phyloP scores from a whole-genome alignment of 2,113 vertebrate genomes.

The Ameiurus melas region DNA sequence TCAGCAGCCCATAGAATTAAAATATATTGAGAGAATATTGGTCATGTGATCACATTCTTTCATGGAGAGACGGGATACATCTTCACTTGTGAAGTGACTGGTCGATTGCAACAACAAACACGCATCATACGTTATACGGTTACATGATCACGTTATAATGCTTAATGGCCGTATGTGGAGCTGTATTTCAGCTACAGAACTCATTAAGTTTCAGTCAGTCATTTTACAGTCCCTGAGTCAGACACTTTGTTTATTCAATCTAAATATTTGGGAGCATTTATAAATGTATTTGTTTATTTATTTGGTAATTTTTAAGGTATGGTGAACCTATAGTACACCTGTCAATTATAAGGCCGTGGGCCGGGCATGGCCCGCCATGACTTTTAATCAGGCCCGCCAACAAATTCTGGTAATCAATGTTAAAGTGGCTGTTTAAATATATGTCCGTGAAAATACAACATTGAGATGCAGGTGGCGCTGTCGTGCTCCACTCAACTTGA shows the following conservation, averaged over 20 bases:
- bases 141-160: neutral
- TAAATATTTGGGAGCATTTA: neutral
- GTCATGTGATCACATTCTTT: neutral
- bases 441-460: too few relatives aligned
- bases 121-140: neutral
- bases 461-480: too few relatives aligned
- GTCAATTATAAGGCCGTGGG: too few relatives aligned
- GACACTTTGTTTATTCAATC: too few relatives aligned
- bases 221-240: too few relatives aligned
- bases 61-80: neutral
- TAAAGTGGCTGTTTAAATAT: too few relatives aligned
- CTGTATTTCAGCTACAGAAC: neutral
- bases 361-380: too few relatives aligned
- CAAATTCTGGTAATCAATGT: too few relatives aligned
- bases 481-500: too few relatives aligned
- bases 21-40: neutral
- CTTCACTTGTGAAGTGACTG: neutral
- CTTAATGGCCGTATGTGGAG: neutral
- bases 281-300: neutral
- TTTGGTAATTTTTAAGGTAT: neutral
- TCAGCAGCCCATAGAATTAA: neutral
- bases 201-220: neutral
- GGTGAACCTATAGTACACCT: neutral
- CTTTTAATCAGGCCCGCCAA: too few relatives aligned
- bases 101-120: neutral